A percentile compares a stretch with the other conserved stretches of the same genome.
Evolutionary conservation across 2,113 vertebrate genomes (phyloP).

Genomic region (Nibea coibor): DNA sequence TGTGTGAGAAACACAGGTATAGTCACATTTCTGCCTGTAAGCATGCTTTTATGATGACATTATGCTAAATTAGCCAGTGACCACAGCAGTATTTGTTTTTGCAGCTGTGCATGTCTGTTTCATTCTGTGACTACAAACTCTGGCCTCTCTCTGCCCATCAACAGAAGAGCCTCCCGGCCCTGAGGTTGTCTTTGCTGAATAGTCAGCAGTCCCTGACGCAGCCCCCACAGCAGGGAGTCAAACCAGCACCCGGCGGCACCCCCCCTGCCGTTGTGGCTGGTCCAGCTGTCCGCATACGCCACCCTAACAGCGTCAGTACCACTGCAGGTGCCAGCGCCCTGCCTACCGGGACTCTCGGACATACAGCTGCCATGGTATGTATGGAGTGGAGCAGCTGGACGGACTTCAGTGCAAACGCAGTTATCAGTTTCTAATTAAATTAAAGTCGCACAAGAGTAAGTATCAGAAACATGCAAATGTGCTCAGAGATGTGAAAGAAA

Average conservation of each 20-base stretch:
- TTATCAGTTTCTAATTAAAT: slow-evolving; percentile 8
- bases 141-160: slow-evolving; percentile 60
- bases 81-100: slow-evolving; percentile 13
- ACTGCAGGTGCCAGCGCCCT: slow-evolving; percentile 71
- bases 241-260: slow-evolving; percentile 77
- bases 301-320: slow-evolving; percentile 86
- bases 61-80: slow-evolving; percentile 10
- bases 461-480: neutral
- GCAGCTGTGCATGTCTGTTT: slow-evolving; percentile 48
- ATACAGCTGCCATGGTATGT: slow-evolving; percentile 86
- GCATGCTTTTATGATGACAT: slow-evolving; percentile 7
- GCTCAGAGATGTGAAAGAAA: neutral
- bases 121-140: slow-evolving; percentile 49
- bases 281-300: slow-evolving; percentile 84
- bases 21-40: neutral
- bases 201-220: slow-evolving; percentile 88
- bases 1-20: neutral
- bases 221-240: slow-evolving; percentile 82
- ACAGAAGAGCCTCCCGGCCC: slow-evolving; percentile 91
- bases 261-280: slow-evolving; percentile 80
- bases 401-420: neutral
- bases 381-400: slow-evolving; percentile 3
- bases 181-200: slow-evolving; percentile 89
- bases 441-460: neutral
- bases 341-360: slow-evolving; percentile 74